A percentile compares a stretch with the other conserved stretches of the same genome.
phyloP scores from a whole-genome alignment of 2,888 invertebrate species.

The Proisotoma minuta region DNA sequence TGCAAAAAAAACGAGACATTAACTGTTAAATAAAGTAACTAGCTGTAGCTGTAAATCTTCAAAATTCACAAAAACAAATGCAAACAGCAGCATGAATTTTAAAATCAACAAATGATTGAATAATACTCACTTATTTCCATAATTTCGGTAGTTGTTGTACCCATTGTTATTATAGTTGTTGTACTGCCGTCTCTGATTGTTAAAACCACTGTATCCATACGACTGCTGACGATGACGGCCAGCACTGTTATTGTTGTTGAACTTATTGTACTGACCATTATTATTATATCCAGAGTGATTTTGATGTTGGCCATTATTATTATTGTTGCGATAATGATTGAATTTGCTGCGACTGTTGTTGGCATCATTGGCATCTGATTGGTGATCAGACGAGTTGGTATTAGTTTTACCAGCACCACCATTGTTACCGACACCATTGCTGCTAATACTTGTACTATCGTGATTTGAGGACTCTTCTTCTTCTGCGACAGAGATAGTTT shows the following conservation, averaged over 20 bases:
- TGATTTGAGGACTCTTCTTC: neutral
- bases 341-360: neutral
- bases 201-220: slow-evolving; percentile 10
- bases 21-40: slow-evolving; percentile 2
- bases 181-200: slow-evolving; percentile 21
- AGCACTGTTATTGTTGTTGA: neutral
- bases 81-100: neutral
- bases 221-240: neutral
- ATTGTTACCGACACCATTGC: neutral
- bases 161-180: slow-evolving; percentile 17
- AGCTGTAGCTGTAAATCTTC: neutral
- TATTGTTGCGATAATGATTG: slow-evolving; percentile 3
- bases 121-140: slow-evolving; percentile 32
- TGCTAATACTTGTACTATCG: neutral
- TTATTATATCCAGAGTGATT: neutral
- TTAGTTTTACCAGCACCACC: neutral
- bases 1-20: slow-evolving; percentile 17
- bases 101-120: neutral
- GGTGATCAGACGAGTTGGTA: neutral
- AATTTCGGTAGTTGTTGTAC: slow-evolving; percentile 22
- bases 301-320: neutral
- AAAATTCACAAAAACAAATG: slow-evolving; percentile 2
- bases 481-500: neutral
- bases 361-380: neutral
- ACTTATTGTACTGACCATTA: neutral